Base-by-base conservation (phyloP, 1,140 invertebrate species). In the Lamellibrachia luymesi region DNA sequence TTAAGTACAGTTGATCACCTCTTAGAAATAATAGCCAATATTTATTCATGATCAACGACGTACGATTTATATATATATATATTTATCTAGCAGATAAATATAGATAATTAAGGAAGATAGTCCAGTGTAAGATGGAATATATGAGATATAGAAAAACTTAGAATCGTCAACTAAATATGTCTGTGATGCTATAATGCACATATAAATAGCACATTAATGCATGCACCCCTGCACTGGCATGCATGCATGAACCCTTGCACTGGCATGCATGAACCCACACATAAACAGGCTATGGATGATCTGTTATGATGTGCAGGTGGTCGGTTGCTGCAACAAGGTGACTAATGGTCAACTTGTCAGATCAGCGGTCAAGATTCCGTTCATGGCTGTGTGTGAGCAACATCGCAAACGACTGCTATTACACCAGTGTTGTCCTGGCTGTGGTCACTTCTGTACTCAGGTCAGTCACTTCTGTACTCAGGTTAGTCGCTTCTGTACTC, bases 401-500 rank as follows among this genome's bases (percentile, higher is more conserved):
- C 98, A 99, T 96, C 97, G 97, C 94, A 97, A 97, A 94, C 97
- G 98, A 93, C 96, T 99, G 51, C 96, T 97, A 8, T 96, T 97
- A 51, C 98, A 99, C 95, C 98, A 98, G 95, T 98, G 98, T 95
- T 99, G 98, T 95, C 98, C 98, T 0, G 97, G 97, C 0, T 99
- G 98, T 96, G 98, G 98, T 7, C 96, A 98, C 27, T 99, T 98
- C 96, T 99, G 98, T 95, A 98, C 98, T 51, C 98, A 99, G 97
- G 98, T 98, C 95, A 95, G 94, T 90, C 64, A 80, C 64, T 8
- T 80, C 64, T 80, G 64, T 22, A 80, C 64, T 56, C 52, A 56
- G 0, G 6, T 56, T 1, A 22, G 64, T 80, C 64, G 4, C 4
- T 80, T 80, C 38, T 90, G 50, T 80, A 80, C 64, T 2, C 2